Evolutionary conservation across 2,888 invertebrate species (phyloP), one percentile per base, ranked within the genome.

Genomic region (Parnassius glacialis): DNA sequence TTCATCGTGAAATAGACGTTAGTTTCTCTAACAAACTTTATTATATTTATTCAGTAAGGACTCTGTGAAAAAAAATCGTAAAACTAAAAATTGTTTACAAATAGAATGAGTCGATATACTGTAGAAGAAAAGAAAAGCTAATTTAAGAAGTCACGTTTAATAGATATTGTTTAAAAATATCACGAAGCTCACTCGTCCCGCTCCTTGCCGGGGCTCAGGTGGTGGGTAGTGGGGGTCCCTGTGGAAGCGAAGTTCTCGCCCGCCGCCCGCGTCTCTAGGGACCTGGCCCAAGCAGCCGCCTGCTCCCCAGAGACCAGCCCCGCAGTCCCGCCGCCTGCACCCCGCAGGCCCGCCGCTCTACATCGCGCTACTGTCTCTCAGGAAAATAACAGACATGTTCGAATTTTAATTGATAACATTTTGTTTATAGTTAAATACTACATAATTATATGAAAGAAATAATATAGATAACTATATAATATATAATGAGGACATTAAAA

Each of bases 181-280:
- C 81, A 86, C 83, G 76, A 82, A 79, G 55, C 16, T 52, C 74
- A 69, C 75, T 76, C 73, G 80, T 75, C 80, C 78, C 80, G 78
- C 47, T 53, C 57, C 72, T 67, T 73, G 75, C 75, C 73, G 74
- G 75, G 78, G 75, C 72, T 69, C 72, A 73, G 76, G 76, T 73
- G 79, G 84, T 79, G 79, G 82, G 78, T 74, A 74, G 79, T 70
- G 78, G 69, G 65, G 72, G 80, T 87, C 89, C 88, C 90, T 72
- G 80, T 79, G 87, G 89, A 86, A 71, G 81, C 73, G 83, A 83
- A 86, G 84, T 84, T 83, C 85, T 84, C 86, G 80, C 87, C 85
- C 85, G 83, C 87, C 88, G 84, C 87, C 88, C 88, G 80, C 81
- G 74, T 87, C 90, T 83, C 89, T 20, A 47, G 88, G 80, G 90